Base-by-base conservation (phyloP, 30 jellyfish, hydroid and myxozoan species). In the Pseudorhiza aurosa region DNA sequence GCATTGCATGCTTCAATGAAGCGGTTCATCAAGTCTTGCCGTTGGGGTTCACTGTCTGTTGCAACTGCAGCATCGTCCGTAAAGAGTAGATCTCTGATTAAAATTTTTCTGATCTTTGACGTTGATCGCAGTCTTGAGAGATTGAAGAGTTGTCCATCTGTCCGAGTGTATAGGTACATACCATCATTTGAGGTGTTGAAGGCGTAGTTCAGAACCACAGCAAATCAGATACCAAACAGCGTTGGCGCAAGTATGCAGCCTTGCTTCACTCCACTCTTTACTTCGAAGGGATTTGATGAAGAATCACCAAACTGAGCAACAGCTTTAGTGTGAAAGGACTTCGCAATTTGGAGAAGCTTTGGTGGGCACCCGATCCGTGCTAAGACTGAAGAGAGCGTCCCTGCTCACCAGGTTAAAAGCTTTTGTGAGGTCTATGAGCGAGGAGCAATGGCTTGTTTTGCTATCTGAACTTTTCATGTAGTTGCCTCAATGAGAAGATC, bases 31-130 rank as follows among this genome's bases (percentile, higher is more conserved):
- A 60, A 53, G 30, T 17, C 39, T 56, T 56, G 77, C 36, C 19
- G 40, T 65, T 64, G 42, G 36, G 17, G 36, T n/a, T 39, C 81
- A 65, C 40, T 42, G 21, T 65, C n/a, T 12, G 42, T 35, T 39
- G 40, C 19, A 64, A 65, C n/a, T 65, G 63, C 81, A 22, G 49
- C 9, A 21, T 75, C 82, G 32, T 58, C 88, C 3, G 79, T 83
- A 56, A 53, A 75, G 44, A 58, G 85, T 51, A 85, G 74, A 35
- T 77, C 90, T 8, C 82, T 70, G 30, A 59, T 77, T 56, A 1
- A 32, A 12, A 42, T 62, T 28, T 36, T 21, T n/a, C 18, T 35
- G 36, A 26, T 58, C 26, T 58, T 58, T 43, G 81, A 33, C 40
- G 27, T 60, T 60, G 53, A 60, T 60, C 30, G 5, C 30, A 30